Evolutionary conservation across 2,113 vertebrate species (phyloP).

Genomic region (Corvus hawaiiensis): DNA sequence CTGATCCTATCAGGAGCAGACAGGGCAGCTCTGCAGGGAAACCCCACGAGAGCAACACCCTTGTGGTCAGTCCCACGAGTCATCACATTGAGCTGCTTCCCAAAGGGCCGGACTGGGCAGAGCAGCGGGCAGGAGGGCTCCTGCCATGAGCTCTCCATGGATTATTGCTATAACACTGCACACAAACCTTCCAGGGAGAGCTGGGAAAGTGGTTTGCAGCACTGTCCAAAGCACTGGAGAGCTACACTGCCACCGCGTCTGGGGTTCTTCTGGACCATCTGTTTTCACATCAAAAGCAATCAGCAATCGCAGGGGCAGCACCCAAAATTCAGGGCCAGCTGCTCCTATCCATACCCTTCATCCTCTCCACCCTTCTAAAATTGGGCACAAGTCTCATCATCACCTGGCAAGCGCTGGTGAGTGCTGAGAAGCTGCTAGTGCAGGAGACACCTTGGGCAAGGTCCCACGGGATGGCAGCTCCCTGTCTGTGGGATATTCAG

Average conservation of each 20-base stretch:
- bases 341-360: not conserved
- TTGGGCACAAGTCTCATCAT: not conserved
- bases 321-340: not conserved
- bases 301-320: accelerated
- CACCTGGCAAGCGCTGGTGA: not conserved
- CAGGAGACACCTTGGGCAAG: not conserved
- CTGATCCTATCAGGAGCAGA: not conserved
- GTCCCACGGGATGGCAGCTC: not conserved
- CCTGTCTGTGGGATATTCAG: not conserved
- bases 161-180: not conserved
- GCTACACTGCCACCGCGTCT: accelerated
- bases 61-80: not conserved
- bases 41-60: not conserved
- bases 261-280: not conserved
- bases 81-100: not conserved
- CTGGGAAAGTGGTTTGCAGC: not conserved
- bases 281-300: not conserved
- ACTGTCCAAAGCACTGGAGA: not conserved
- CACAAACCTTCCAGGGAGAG: not conserved
- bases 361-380: not conserved
- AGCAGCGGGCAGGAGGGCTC: not conserved
- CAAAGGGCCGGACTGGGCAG: not conserved
- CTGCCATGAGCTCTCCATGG: not conserved
- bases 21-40: not conserved
- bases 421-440: not conserved